Evolutionary conservation across 2,113 vertebrate genomes (phyloP).

Genomic region (Sceloporus tristichus): DNA sequence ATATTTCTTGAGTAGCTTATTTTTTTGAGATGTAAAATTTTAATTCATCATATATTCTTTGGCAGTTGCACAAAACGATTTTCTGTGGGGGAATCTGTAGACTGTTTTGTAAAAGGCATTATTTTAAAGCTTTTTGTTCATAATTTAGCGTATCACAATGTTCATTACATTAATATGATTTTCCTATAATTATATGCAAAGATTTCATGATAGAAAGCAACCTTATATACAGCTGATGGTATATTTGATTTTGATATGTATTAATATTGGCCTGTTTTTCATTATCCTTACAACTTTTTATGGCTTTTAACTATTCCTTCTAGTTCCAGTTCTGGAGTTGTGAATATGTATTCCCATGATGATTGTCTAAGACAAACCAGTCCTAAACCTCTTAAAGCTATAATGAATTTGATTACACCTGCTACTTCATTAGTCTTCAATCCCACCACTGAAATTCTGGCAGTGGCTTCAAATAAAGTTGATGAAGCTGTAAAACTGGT

Average conservation of each 20-base stretch:
- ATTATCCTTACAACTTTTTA: background rate
- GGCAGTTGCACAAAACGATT: background rate
- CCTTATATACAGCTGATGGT: background rate
- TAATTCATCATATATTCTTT: background rate
- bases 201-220: background rate
- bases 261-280: background rate
- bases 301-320: background rate
- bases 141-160: background rate
- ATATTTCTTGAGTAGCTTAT: background rate
- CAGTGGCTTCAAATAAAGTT: constrained; percentile 83
- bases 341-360: constrained; percentile 91
- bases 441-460: constrained; percentile 89
- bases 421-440: constrained; percentile 89
- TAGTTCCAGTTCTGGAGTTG: constrained; percentile 91
- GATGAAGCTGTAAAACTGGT: constrained; percentile 92
- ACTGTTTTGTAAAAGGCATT: background rate
- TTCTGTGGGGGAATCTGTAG: background rate
- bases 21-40: background rate
- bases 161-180: background rate
- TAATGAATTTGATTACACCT: constrained; percentile 93
- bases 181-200: background rate
- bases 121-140: background rate
- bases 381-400: constrained; percentile 88
- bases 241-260: background rate
- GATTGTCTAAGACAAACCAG: constrained; percentile 81